Evolutionary conservation across 2,888 invertebrate species (phyloP), one percentile per base, ranked within the genome.

Genomic region (Sminthurides aquaticus): DNA sequence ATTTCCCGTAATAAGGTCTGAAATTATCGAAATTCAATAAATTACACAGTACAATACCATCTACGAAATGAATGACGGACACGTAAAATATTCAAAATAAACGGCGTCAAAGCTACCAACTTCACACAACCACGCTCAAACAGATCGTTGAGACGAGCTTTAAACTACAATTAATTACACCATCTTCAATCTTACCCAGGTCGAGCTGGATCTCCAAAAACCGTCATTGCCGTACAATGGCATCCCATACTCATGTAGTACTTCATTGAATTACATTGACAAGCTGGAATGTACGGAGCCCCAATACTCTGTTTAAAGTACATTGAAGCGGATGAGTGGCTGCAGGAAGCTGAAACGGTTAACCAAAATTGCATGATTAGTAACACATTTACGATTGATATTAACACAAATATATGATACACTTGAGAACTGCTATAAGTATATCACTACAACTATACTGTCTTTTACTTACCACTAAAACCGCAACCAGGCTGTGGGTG

Each of bases 401-500:
- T n/a, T n/a, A n/a, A n/a, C n/a, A n/a, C n/a, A n/a, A n/a, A n/a
- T n/a, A n/a, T n/a, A n/a, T 56, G 52, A 8, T 20, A n/a, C 22
- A n/a, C 8, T n/a, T n/a, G n/a, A n/a, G n/a, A n/a, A n/a, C n/a
- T n/a, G n/a, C n/a, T n/a, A n/a, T n/a, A n/a, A n/a, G n/a, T n/a
- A n/a, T n/a, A n/a, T n/a, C n/a, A n/a, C n/a, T n/a, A n/a, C n/a
- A n/a, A n/a, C n/a, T n/a, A n/a, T n/a, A n/a, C n/a, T n/a, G n/a
- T n/a, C n/a, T n/a, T n/a, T n/a, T n/a, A 43, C 43, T 29, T 29
- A 58, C 62, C 57, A 57, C 28, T 52, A 22, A n/a, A 48, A 11
- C 20, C 26, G 27, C 63, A 62, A 27, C 49, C 58, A 5, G 63
- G 63, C n/a, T 64, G 63, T 22, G 57, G 49, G 1, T 43, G 62